Base-by-base conservation (phyloP, 2,888 invertebrate species). In the Dicranocentrus wangi region DNA sequence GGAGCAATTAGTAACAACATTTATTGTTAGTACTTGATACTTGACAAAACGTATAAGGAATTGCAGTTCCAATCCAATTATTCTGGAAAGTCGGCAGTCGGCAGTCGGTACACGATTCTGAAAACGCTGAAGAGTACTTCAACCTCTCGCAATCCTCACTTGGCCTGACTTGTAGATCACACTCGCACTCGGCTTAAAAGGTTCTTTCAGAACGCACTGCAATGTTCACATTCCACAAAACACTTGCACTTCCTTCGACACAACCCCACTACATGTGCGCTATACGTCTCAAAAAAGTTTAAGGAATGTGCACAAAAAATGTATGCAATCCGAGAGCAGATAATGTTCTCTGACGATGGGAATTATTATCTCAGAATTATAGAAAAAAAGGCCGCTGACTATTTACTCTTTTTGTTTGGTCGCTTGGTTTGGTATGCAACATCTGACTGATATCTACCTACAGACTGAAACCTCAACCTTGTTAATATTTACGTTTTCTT, bases 191-290 rank as follows among this genome's bases (percentile, higher is more conserved):
- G 10, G 10, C 5, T 10, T n/a, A 32, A 32, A 32, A 3, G 10
- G 32, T 10, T 32, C 32, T 32, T 3, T 7, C 10, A 10, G 1
- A 51, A 58, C 5, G 25, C 47, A 2, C 25, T 58, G 25, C 58
- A 51, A 19, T 23, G 8, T 47, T n/a, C 25, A 25, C 58, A 58
- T 58, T 58, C 58, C 25, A 8, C 58, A 23, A 25, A 58, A 58
- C 23, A 58, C 51, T 51, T 51, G 51, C 58, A 58, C 25, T 58
- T 58, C 58, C 58, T 58, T 58, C 15, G 25, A 23, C 58, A 58
- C 47, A 47, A 3, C 15, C 47, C 7, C 39, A 39, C 39, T n/a
- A 47, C 47, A 47, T 58, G 58, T 58, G 25, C 58, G 7, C 55
- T 17, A 47, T 47, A 47, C 8, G 47, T 47, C 55, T 17, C 15